Percentiles rank a stretch among this genome's conserved stretches.
These are phyloP conservation scores for Raja brachyura DNA, from an alignment of 2,113 vertebrate species.

Conservation along the genomic window DNA sequence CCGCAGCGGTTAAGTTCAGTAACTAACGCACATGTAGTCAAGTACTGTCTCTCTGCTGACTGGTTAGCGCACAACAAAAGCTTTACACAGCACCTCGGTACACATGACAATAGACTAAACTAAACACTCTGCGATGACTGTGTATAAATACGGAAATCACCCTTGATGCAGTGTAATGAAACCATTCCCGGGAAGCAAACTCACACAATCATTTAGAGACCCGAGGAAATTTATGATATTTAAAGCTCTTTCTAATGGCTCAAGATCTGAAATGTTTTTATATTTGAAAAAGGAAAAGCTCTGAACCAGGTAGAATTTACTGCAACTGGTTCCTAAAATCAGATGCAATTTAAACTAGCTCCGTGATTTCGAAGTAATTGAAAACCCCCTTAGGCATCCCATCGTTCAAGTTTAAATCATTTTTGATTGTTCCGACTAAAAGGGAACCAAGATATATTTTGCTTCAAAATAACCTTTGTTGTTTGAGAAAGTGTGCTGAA, in stretches of 20 bases:
- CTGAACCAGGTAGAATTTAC: slow-evolving; percentile 1
- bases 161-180: background rate
- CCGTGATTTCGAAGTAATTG: background rate
- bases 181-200: background rate
- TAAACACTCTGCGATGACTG: background rate
- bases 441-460: background rate
- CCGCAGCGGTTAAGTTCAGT: background rate
- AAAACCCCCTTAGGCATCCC: background rate
- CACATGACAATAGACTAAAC: no score
- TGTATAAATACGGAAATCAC: background rate
- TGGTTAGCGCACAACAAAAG: no score
- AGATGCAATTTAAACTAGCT: background rate
- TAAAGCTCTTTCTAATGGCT: background rate
- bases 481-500: background rate
- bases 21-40: background rate
- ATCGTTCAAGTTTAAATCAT: slow-evolving; percentile 8
- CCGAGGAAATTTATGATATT: background rate
- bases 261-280: background rate
- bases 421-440: slow-evolving; percentile 6
- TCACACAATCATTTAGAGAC: background rate
- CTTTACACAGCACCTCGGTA: no score
- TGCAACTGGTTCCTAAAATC: background rate
- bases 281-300: background rate
- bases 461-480: background rate
- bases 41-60: no score